Percentiles rank a stretch among this genome's conserved stretches.
Conservation (phyloP, 2,797 vertebrate species). For the Arnoldichthys spilopterus region DNA sequence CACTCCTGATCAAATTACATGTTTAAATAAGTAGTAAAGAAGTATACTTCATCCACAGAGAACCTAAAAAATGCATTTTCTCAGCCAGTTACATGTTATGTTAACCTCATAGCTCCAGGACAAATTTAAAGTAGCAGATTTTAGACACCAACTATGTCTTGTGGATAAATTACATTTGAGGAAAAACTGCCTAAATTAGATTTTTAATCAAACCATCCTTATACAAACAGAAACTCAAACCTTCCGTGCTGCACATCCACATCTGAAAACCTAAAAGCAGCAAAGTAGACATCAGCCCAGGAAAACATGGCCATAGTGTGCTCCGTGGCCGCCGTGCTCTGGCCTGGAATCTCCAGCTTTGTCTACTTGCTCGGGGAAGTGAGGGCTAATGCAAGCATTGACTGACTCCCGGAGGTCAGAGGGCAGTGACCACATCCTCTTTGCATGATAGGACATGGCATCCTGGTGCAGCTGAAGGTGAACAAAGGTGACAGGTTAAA, state of each 20-base stretch:
- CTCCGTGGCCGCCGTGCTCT: conserved; percentile 45
- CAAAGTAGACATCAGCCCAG: conserved; percentile 66
- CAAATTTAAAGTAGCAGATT: background rate
- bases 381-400: conserved; percentile 74
- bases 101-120: background rate
- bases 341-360: conserved; percentile 56
- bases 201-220: background rate
- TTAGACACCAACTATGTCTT: background rate
- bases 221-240: too few species aligned
- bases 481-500: conserved; percentile 38
- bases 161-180: background rate
- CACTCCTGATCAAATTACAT: too few species aligned
- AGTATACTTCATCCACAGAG: too few species aligned
- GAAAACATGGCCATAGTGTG: conserved; percentile 74
- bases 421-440: conserved; percentile 78
- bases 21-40: too few species aligned
- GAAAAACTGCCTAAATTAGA: background rate
- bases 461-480: conserved; percentile 83
- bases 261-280: background rate
- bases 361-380: conserved; percentile 76
- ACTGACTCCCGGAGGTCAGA: conserved; percentile 79
- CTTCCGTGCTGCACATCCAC: too few species aligned
- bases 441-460: conserved; percentile 77
- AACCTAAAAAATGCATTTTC: too few species aligned
- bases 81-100: too few species aligned